Percentiles rank a stretch among this genome's conserved stretches.
phyloP scores from a whole-genome alignment of 2,113 vertebrate genomes.

The Petroica traversi region DNA sequence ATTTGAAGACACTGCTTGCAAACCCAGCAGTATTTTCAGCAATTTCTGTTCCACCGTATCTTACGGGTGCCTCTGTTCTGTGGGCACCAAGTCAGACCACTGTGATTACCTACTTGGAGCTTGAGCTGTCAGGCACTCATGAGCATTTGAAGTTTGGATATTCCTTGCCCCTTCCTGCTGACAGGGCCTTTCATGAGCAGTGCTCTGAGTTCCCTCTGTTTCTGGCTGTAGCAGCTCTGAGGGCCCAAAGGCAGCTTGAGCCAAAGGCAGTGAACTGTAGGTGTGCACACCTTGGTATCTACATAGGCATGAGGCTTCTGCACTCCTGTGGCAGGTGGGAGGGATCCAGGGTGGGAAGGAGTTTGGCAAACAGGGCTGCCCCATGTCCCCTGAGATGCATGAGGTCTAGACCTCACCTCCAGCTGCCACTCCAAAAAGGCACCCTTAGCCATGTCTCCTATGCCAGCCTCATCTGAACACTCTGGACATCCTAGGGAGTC shows the following conservation, averaged over 20 bases:
- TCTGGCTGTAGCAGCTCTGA: background rate
- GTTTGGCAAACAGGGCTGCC: background rate
- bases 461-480: background rate
- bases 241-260: background rate
- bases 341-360: background rate
- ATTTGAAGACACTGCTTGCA: background rate
- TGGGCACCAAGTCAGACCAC: background rate
- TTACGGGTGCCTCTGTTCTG: accelerated
- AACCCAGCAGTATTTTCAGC: background rate
- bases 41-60: accelerated
- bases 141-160: background rate
- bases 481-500: background rate
- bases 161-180: background rate
- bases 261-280: background rate
- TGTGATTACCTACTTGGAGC: background rate
- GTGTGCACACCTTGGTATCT: background rate
- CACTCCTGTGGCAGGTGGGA: background rate
- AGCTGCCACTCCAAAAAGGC: background rate
- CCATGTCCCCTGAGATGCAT: background rate
- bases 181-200: background rate
- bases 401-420: background rate
- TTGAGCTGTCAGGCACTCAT: background rate
- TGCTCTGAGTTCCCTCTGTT: background rate
- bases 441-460: background rate
- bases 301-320: background rate